Evolutionary conservation across 2,113 vertebrate genomes (phyloP), one percentile per base, ranked within the genome.

Genomic region (Crypturellus undulatus): DNA sequence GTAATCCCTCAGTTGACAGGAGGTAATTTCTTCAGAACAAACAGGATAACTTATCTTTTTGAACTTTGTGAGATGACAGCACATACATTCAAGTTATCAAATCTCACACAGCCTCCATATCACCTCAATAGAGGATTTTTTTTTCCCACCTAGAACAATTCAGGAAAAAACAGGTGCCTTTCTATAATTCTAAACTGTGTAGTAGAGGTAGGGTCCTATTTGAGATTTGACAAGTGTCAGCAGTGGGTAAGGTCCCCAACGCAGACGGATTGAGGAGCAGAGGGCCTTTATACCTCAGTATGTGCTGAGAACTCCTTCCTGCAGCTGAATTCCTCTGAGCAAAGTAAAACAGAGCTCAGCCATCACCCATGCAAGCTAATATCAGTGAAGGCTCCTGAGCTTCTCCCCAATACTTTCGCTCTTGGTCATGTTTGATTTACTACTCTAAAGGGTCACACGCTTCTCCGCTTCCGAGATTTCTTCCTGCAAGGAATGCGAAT

Each of bases 401-500:
- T 84, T 72, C 43, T 60, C 68, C 54, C 34, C 78, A 36, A 3
- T 34, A 73, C 40, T 51, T 85, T 45, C n/a, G 51, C 1, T 2
- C 28, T 8, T 49, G 58, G 45, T 40, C 15, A 72, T 1, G 2
- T 72, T 82, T 70, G 67, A 59, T 71, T 59, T 76, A 76, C 9
- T 15, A 43, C 47, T 91, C 54, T 71, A 72, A 49, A 87, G 45
- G 15, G 93, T 56, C 69, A 45, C 1, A 0, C 19, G 58, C n/a
- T 70, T 70, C 68, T 92, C 68, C 22, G 24, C 62, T 78, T 82
- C 81, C 19, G 77, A 76, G 72, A 77, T 75, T 80, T 92, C 82
- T 73, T 92, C 89, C 90, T 76, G 72, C 49, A 87, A 93, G 92
- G 69, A 95, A 79, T 75, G 76, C 25, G 65, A 94, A 83, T 69